These are phyloP conservation scores for Ceratosolen fusciceps DNA, from an alignment of 1,140 invertebrate genomes.

Conservation along the genomic window DNA sequence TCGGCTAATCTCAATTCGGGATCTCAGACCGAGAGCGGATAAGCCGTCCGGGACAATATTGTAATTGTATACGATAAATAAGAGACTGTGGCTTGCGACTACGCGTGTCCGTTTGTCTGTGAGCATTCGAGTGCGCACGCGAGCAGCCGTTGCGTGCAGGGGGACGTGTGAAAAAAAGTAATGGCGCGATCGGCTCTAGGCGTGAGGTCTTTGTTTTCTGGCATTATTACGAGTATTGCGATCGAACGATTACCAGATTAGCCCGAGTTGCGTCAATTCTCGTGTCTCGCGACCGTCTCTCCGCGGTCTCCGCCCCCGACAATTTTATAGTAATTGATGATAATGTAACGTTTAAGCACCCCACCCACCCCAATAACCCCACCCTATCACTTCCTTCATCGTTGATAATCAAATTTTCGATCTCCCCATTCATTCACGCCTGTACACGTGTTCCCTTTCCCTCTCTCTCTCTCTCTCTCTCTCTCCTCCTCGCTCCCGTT, in stretches of 20 bases:
- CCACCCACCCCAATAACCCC: too few species aligned
- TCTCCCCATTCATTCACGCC: neutral
- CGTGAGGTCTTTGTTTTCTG: slow-evolving; percentile 6
- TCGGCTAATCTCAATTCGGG: neutral
- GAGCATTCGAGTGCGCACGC: neutral
- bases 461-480: too few species aligned
- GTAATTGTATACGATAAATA: neutral
- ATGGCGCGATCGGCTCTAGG: neutral
- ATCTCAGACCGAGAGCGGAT: neutral
- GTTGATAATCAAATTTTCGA: neutral
- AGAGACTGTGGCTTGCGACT: neutral
- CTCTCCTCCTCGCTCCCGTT: too few species aligned
- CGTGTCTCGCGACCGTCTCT: too few species aligned
- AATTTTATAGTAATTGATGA: neutral
- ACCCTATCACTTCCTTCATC: too few species aligned
- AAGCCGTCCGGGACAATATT: too few species aligned
- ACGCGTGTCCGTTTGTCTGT: neutral
- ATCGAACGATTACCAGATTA: slow-evolving; percentile 14
- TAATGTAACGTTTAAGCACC: neutral
- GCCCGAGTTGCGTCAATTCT: neutral
- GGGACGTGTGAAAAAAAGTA: neutral
- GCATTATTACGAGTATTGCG: neutral
- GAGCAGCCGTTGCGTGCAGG: neutral
- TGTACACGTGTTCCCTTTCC: too few species aligned
- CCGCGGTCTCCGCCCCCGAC: too few species aligned